phyloP scores from a whole-genome alignment of 2,113 vertebrate species.

The Chloropsis cyanopogon region DNA sequence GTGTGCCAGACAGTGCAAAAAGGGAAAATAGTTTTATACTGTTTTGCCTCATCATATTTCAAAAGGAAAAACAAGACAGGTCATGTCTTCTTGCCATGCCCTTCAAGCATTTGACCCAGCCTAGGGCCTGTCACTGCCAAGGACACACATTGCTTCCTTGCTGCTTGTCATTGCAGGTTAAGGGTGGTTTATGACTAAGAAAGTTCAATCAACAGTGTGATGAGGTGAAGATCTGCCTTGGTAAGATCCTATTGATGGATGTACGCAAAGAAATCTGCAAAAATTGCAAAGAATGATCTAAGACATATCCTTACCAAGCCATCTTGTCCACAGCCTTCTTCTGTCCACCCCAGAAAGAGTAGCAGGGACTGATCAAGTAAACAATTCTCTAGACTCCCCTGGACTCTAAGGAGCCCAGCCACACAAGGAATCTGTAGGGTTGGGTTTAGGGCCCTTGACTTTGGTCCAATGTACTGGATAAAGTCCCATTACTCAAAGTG shows the following conservation, averaged over 20 bases:
- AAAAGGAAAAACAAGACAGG: neutral
- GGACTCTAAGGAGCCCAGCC: neutral
- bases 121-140: neutral
- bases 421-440: neutral
- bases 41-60: neutral
- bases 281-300: neutral
- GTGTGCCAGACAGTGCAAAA: neutral
- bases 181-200: neutral
- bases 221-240: neutral
- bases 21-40: neutral
- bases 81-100: neutral
- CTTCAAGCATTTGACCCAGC: neutral
- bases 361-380: neutral
- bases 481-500: neutral
- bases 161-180: neutral
- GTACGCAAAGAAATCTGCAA: neutral
- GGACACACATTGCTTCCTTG: neutral
- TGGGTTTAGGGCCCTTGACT: neutral
- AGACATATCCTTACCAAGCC: neutral
- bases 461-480: neutral
- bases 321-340: neutral
- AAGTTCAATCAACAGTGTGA: neutral
- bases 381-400: neutral
- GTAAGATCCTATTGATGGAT: neutral
- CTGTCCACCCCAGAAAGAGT: neutral